Evolutionary conservation across 92 coral and sea anemone genomes (phyloP).

Genomic region (Zoanthus gigantus): DNA sequence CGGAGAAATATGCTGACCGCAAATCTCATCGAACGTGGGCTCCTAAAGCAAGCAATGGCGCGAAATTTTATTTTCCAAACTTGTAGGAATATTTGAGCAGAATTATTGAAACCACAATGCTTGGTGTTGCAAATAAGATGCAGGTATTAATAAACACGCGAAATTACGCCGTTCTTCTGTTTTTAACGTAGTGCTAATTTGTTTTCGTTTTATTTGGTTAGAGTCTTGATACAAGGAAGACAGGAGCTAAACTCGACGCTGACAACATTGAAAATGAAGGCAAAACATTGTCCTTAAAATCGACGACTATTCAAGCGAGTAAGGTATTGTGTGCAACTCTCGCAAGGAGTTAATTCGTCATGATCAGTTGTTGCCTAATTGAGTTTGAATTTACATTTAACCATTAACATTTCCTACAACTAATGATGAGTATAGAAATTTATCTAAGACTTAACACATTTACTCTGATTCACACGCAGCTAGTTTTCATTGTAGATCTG

Average conservation of each 20-base stretch:
- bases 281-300: slow-evolving; percentile 7
- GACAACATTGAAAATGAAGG: slow-evolving; percentile 23
- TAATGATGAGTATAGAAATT: too few species aligned
- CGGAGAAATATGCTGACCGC: neutral
- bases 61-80: slow-evolving; percentile 51
- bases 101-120: neutral
- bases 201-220: neutral
- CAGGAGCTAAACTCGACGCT: neutral
- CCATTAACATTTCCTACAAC: neutral
- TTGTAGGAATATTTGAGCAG: neutral
- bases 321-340: slow-evolving; percentile 12
- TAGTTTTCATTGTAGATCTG: too few species aligned
- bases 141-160: neutral
- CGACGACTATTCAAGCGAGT: neutral
- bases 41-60: slow-evolving; percentile 61
- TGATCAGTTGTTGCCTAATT: neutral
- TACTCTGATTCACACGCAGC: too few species aligned
- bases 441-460: too few species aligned
- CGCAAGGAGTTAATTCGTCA: neutral
- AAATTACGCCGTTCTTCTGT: neutral
- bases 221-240: neutral
- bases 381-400: neutral
- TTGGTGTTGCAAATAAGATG: slow-evolving; percentile 16
- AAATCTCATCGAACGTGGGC: neutral
- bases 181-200: neutral